Base-by-base conservation (phyloP, 2,888 invertebrate genomes). In the Nomada fabriciana region DNA sequence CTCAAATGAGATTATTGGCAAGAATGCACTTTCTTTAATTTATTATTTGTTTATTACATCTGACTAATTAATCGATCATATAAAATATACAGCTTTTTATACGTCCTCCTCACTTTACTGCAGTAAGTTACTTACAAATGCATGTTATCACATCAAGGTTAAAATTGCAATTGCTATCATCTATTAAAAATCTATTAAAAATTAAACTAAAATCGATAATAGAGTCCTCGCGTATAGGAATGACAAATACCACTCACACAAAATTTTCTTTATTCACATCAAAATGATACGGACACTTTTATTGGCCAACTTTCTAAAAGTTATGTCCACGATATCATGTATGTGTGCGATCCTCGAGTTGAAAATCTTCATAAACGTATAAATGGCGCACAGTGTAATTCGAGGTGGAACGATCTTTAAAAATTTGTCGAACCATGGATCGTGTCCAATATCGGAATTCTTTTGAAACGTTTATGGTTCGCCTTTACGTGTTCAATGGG, bases 401-500 rank as follows among this genome's bases (percentile, higher is more conserved):
- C 47, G 61, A 50, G 52, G 64, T 15, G 52, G 18, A 4, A 63
- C 5, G 50, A 9, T 70, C 52, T 43, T 64, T 64, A 70, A 71
- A 80, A 83, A 83, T 83, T 84, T 65, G 63, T 43, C 68, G 36
- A 29, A n/a, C 59, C 50, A 71, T 80, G 71, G 60, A 59, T 81
- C 71, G 47, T 52, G 55, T 43, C 43, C 63, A 42, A 63, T 70
- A 55, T 63, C 67, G 74, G 23, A 72, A 81, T 84, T 77, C 74
- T 77, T 77, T 81, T 71, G 77, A 72, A 69, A 61, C 60, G 67
- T 57, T 70, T 77, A 65, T 67, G 71, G 71, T 43, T 50, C 68
- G 59, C 75, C 79, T 85, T 87, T 76, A 69, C 81, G 80, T 77
- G 77, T 81, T 61, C 76, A 70, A 73, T 71, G 65, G 79, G 64